phyloP scores from a whole-genome alignment of 2,797 vertebrate genomes.

The Myoxocephalus aenaeus region DNA sequence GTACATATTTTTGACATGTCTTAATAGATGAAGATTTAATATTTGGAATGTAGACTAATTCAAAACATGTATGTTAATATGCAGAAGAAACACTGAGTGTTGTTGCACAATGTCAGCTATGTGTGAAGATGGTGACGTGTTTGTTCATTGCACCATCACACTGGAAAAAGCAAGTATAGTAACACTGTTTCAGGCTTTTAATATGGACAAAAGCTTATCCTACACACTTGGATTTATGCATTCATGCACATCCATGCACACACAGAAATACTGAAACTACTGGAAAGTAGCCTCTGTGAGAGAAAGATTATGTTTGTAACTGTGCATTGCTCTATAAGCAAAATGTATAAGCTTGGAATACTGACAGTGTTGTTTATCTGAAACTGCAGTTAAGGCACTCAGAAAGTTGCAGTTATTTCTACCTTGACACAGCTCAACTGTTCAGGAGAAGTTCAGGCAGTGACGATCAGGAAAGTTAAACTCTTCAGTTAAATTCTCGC shows the following conservation, averaged over 20 bases:
- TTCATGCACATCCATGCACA: not conserved
- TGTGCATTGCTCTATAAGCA: conserved; percentile 14
- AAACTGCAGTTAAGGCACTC: conserved; percentile 22
- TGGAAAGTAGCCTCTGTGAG: conserved; percentile 13
- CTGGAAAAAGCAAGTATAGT: not conserved
- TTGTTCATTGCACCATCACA: not conserved
- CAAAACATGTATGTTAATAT: not conserved
- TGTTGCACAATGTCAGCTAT: not conserved
- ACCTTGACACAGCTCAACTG: conserved; percentile 43
- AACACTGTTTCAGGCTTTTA: not conserved
- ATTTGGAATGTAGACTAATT: not conserved
- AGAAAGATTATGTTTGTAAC: conserved; percentile 23
- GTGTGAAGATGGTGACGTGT: conserved; percentile 6
- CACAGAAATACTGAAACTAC: conserved; percentile 12
- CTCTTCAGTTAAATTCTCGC: conserved; percentile 62
- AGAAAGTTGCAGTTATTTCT: conserved; percentile 35
- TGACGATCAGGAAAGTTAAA: conserved; percentile 65
- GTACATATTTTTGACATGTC: not conserved
- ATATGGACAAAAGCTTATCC: not conserved
- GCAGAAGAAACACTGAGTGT: not conserved
- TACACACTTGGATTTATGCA: not conserved
- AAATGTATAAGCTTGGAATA: conserved; percentile 6
- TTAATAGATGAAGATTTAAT: not conserved
- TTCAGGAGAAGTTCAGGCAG: conserved; percentile 52
- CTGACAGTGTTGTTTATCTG: conserved; percentile 42